Percentiles rank a stretch among this genome's conserved stretches.
Evolutionary conservation across 2,888 invertebrate genomes (phyloP).

Genomic region (Apodemia duryi): DNA sequence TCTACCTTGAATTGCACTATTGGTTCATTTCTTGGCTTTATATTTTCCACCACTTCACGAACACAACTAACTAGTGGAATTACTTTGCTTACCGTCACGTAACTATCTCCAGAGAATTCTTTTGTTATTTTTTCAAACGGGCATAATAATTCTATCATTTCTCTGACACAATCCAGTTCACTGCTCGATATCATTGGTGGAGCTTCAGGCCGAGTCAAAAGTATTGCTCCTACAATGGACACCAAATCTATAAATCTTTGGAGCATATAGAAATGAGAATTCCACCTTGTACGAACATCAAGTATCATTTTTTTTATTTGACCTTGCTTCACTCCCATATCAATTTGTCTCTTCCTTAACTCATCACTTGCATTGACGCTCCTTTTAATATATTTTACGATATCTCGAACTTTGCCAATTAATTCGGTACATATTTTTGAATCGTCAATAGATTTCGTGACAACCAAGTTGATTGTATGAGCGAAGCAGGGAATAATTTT

Average conservation of each 20-base stretch:
- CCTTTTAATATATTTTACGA: slow-evolving; percentile 26
- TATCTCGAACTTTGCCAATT: slow-evolving; percentile 22
- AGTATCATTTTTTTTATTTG: slow-evolving; percentile 21
- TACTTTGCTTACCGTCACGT: slow-evolving; percentile 28
- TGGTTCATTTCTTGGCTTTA: slow-evolving; percentile 15
- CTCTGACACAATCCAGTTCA: slow-evolving; percentile 15
- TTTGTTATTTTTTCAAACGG: slow-evolving; percentile 32
- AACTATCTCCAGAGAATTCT: slow-evolving; percentile 28
- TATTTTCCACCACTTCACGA: slow-evolving; percentile 18
- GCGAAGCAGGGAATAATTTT: slow-evolving; percentile 29
- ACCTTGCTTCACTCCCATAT: slow-evolving; percentile 18
- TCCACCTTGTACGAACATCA: slow-evolving; percentile 24
- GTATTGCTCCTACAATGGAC: slow-evolving; percentile 16
- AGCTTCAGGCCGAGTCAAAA: slow-evolving; percentile 17
- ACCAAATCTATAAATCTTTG: slow-evolving; percentile 26
- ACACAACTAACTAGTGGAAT: slow-evolving; percentile 30
- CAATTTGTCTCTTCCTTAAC: slow-evolving; percentile 25
- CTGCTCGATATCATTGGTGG: slow-evolving; percentile 17
- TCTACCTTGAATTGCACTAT: neutral
- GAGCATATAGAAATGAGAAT: slow-evolving; percentile 24
- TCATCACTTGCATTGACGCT: slow-evolving; percentile 30
- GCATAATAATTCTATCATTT: slow-evolving; percentile 26
- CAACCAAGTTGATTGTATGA: slow-evolving; percentile 27
- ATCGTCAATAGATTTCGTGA: slow-evolving; percentile 12
- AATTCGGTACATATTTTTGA: slow-evolving; percentile 14